A percentile compares a stretch with the other conserved stretches of the same genome.
phyloP scores from a whole-genome alignment of 1,140 invertebrate genomes.

The Procambarus clarkii region DNA sequence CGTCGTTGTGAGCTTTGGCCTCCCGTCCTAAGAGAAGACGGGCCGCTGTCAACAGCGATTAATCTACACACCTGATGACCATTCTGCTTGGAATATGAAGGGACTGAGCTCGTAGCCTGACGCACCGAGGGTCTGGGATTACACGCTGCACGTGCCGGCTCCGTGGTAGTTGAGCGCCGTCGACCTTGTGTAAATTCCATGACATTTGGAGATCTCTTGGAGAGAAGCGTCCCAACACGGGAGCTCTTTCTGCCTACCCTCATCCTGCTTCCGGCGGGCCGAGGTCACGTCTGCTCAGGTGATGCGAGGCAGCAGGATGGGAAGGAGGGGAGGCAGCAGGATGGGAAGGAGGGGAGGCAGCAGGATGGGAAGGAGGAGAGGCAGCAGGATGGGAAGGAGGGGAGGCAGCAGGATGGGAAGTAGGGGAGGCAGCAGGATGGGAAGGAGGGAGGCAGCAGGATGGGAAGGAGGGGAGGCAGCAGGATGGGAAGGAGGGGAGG shows the following conservation, averaged over 20 bases:
- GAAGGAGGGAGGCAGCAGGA: no score
- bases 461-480: no score
- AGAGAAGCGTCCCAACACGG: not conserved
- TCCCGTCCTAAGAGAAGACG: not conserved
- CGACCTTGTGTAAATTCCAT: constrained; percentile 2
- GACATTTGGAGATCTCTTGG: not conserved
- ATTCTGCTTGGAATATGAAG: not conserved
- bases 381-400: no score
- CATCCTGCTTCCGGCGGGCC: not conserved
- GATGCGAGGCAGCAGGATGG: not conserved
- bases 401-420: no score
- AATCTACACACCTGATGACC: not conserved
- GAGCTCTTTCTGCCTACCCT: not conserved
- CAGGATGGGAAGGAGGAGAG: not conserved
- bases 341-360: not conserved
- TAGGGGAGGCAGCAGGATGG: no score
- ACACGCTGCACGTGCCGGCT: not conserved
- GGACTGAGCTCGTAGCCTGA: no score
- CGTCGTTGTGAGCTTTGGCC: not conserved
- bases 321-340: not conserved
- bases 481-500: no score
- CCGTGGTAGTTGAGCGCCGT: not conserved
- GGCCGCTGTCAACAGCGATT: not conserved
- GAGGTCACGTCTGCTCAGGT: not conserved
- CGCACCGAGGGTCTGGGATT: no score